phyloP scores from a whole-genome alignment of 2,888 invertebrate species.

The Stomorhina lunata region DNA sequence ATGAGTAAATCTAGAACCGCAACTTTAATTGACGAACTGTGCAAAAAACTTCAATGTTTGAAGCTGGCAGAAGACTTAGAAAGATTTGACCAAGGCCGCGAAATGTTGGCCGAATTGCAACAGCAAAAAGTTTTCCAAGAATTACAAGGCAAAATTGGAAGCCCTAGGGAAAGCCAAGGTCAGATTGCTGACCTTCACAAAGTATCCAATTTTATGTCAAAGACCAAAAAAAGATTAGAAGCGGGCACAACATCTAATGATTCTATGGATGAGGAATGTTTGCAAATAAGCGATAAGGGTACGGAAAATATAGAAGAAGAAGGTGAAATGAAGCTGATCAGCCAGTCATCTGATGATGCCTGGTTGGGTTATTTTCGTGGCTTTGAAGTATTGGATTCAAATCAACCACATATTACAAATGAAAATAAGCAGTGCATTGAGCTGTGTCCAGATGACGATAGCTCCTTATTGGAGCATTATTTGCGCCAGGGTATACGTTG shows the following conservation, averaged over 20 bases:
- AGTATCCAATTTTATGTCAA: not conserved
- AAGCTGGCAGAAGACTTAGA: constrained; percentile 68
- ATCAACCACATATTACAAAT: constrained; percentile 58
- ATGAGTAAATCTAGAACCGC: not conserved
- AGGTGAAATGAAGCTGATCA: not conserved
- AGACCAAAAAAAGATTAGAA: constrained; percentile 6
- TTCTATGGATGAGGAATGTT: not conserved
- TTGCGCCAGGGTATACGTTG: constrained; percentile 72
- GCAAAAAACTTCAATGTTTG: constrained; percentile 69
- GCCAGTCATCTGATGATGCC: constrained; percentile 22
- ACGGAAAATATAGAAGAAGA: not conserved
- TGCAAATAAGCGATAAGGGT: not conserved
- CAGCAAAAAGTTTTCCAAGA: constrained; percentile 66
- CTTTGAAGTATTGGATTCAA: constrained; percentile 69
- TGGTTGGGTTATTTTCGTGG: constrained; percentile 74
- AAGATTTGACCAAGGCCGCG: constrained; percentile 70
- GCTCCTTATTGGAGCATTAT: not conserved
- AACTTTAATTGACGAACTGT: constrained; percentile 62
- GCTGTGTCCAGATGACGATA: constrained; percentile 52
- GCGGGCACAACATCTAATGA: not conserved
- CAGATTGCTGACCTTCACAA: not conserved
- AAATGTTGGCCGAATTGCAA: constrained; percentile 69
- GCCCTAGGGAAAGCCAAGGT: not conserved
- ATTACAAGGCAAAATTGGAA: not conserved
- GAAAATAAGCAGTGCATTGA: constrained; percentile 73